Base-by-base conservation (phyloP, 1,140 invertebrate species). In the Pomacea maculata region DNA sequence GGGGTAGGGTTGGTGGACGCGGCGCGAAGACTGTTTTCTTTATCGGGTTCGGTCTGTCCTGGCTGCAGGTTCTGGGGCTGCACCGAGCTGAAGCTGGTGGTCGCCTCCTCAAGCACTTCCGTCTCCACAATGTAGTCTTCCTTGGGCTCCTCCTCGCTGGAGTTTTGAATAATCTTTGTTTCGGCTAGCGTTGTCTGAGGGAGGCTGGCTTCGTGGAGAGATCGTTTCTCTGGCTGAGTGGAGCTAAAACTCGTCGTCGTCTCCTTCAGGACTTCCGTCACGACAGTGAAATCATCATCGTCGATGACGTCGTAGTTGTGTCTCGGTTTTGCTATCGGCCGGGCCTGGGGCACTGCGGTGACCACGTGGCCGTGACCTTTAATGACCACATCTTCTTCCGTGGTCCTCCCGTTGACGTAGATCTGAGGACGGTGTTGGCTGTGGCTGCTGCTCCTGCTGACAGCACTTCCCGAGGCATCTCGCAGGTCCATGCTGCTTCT, bases 231-330 rank as follows among this genome's bases (percentile, higher is more conserved):
- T 14, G 77, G 77, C 11, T n/a, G 52, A 7, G 65, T 45, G 14
- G 19, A 17, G 29, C 67, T n/a, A 21, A 70, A 70, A 54, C 67
- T 21, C 17, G 65, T 57, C 65, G 77, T 65, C 67, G 70, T 54
- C 77, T 78, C 77, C 34, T 78, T 45, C 77, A 78, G 15, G 6
- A 78, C 77, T 34, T 78, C 77, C 45, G 77, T 71, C 77, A 78
- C 77, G 64, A 78, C 77, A 65, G 54, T 65, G 19, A 52, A 70
- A 52, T 78, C 25, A 8, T 78, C 65, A 3, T 70, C 77, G 6
- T 54, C 75, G 5, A 54, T n/a, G 57, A 5, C 9, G 57, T 61
- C 57, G 57, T 61, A 17, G 57, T 1, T 61, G 57, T 11, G 11
- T 11, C 57, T 61, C 57, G 11, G 57, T 61, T 61, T 61, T 11